phyloP scores from a whole-genome alignment of 2,113 vertebrate species.

The Brachyhypopomus gauderio region DNA sequence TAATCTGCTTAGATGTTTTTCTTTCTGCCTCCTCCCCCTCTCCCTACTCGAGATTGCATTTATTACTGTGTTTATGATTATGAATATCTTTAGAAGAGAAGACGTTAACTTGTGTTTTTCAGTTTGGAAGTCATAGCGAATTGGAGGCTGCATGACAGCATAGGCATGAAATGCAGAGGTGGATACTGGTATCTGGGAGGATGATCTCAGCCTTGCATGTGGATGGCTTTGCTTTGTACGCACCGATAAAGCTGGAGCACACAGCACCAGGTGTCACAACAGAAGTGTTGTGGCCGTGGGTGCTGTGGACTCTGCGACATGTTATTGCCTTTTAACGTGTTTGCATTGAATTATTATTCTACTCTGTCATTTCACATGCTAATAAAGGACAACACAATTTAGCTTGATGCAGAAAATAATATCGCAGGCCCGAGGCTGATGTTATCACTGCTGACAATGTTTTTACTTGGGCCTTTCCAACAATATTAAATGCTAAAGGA shows the following conservation, averaged over 20 bases:
- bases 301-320: too few relatives aligned
- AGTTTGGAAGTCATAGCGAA: constrained; percentile 53
- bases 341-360: neutral
- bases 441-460: too few relatives aligned
- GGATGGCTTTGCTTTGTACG: constrained; percentile 32
- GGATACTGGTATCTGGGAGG: constrained; percentile 9
- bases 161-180: constrained; percentile 48
- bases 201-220: constrained; percentile 28
- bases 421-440: too few relatives aligned
- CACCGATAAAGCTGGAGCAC: constrained; percentile 1
- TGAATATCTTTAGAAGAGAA: constrained; percentile 60
- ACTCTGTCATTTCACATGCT: too few relatives aligned
- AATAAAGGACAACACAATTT: too few relatives aligned
- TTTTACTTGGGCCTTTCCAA: too few relatives aligned
- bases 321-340: neutral
- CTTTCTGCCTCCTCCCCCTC: constrained; percentile 26
- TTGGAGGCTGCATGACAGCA: constrained; percentile 46
- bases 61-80: constrained; percentile 59
- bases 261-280: neutral
- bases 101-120: constrained; percentile 58
- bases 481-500: too few relatives aligned
- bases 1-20: constrained; percentile 72
- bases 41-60: constrained; percentile 58
- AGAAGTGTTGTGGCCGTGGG: neutral
- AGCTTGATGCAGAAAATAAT: too few relatives aligned